A percentile compares a stretch with the other conserved stretches of the same genome.
Evolutionary conservation across 2,888 invertebrate species (phyloP).

Genomic region (Synanthedon myopaeformis): DNA sequence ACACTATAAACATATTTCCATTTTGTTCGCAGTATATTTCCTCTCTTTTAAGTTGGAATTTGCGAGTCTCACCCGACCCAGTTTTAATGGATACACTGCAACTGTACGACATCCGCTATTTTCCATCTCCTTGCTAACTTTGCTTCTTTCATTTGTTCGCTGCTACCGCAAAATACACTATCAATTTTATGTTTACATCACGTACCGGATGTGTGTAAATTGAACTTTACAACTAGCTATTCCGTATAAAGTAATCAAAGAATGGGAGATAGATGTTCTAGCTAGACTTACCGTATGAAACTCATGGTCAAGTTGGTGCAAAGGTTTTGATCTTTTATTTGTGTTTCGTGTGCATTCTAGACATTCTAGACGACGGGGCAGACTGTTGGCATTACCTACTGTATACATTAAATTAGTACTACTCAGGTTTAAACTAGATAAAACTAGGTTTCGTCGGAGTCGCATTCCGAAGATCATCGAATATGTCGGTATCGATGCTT

Average conservation of each 20-base stretch:
- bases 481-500: too few relatives aligned
- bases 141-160: slow-evolving; percentile 17
- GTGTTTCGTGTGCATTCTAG: too few relatives aligned
- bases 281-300: too few relatives aligned
- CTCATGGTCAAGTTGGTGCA: too few relatives aligned
- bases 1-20: slow-evolving; percentile 23
- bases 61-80: slow-evolving; percentile 28
- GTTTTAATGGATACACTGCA: slow-evolving; percentile 42
- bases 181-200: not conserved
- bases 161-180: not conserved
- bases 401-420: too few relatives aligned
- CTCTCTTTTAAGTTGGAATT: slow-evolving; percentile 34
- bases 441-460: too few relatives aligned
- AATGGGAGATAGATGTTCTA: not conserved
- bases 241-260: not conserved
- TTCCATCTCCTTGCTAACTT: slow-evolving; percentile 37
- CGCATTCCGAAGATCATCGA: too few relatives aligned
- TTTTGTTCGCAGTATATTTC: slow-evolving; percentile 26
- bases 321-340: too few relatives aligned
- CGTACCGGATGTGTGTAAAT: not conserved
- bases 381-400: too few relatives aligned
- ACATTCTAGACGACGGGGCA: too few relatives aligned
- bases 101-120: slow-evolving; percentile 42
- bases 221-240: not conserved
- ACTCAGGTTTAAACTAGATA: too few relatives aligned